phyloP scores from a whole-genome alignment of 2,797 vertebrate species.

The Darevskia mixta region DNA sequence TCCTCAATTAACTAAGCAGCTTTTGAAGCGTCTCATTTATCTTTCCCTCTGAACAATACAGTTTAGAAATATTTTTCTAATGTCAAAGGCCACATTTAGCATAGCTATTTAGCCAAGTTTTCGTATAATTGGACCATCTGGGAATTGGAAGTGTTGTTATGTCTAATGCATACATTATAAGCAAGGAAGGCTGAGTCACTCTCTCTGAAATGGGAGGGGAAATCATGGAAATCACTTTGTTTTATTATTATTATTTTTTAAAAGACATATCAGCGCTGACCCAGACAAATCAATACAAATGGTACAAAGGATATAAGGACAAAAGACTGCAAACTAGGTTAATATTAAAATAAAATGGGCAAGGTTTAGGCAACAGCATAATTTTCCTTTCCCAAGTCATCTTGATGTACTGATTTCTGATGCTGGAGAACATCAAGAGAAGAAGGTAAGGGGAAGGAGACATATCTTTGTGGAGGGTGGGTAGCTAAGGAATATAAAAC shows the following conservation, averaged over 20 bases:
- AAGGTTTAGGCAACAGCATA: not conserved
- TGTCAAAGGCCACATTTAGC: conserved; percentile 61
- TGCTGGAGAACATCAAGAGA: too few species aligned
- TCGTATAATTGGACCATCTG: conserved; percentile 62
- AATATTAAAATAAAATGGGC: not conserved
- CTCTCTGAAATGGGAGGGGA: conserved; percentile 34
- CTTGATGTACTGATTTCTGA: not conserved
- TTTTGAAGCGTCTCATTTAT: conserved; percentile 61
- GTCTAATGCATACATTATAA: conserved; percentile 41
- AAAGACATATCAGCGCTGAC: conserved; percentile 33
- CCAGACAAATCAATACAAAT: conserved; percentile 43
- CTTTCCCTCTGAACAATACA: conserved; percentile 51
- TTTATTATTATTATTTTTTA: conserved; percentile 42
- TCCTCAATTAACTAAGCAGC: conserved; percentile 66
- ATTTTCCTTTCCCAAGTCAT: not conserved
- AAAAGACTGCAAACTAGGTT: not conserved
- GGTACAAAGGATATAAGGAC: not conserved
- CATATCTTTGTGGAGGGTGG: not conserved
- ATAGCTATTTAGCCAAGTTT: conserved; percentile 55
- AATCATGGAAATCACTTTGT: conserved; percentile 44
- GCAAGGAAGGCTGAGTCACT: conserved; percentile 47
- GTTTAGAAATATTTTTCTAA: conserved; percentile 55
- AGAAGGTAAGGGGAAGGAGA: not conserved
- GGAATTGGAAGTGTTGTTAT: conserved; percentile 48
- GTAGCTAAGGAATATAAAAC: not conserved